phyloP scores from a whole-genome alignment of 2,888 invertebrate genomes.

The Nesidiocoris tenuis region DNA sequence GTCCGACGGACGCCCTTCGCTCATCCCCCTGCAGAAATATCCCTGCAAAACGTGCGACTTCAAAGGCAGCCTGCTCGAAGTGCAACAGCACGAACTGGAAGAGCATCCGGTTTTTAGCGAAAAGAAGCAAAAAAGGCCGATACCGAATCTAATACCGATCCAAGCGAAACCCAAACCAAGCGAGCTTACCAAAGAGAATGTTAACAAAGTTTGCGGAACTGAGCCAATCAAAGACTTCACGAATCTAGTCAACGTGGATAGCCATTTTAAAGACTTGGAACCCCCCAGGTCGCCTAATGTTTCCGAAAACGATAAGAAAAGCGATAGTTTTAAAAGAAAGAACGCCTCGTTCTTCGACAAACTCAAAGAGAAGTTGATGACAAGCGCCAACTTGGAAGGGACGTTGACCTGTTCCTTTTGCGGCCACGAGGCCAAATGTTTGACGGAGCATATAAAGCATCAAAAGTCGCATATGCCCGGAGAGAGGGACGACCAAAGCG shows the following conservation, averaged over 20 bases:
- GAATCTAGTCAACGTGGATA: slow-evolving; percentile 53
- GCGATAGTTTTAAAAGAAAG: slow-evolving; percentile 61
- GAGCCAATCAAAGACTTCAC: slow-evolving; percentile 62
- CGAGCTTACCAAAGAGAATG: slow-evolving; percentile 38
- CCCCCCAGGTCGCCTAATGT: slow-evolving; percentile 49
- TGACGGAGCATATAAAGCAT: slow-evolving; percentile 78
- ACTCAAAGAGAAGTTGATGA: slow-evolving; percentile 71
- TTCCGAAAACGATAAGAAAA: slow-evolving; percentile 47
- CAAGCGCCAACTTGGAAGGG: slow-evolving; percentile 62
- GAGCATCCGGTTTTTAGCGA: slow-evolving; percentile 53
- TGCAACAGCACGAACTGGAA: slow-evolving; percentile 59
- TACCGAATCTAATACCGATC: slow-evolving; percentile 75
- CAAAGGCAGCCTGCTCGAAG: slow-evolving; percentile 61
- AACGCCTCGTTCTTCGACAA: slow-evolving; percentile 80
- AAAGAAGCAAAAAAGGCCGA: slow-evolving; percentile 60
- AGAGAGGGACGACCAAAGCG: slow-evolving; percentile 42
- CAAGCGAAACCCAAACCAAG: slow-evolving; percentile 44
- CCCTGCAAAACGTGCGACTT: slow-evolving; percentile 60
- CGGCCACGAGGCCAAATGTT: slow-evolving; percentile 74
- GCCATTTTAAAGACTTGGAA: slow-evolving; percentile 14
- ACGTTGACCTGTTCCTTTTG: slow-evolving; percentile 69
- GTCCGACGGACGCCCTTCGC: slow-evolving; percentile 4
- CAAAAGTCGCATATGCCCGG: slow-evolving; percentile 59
- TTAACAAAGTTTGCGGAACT: slow-evolving; percentile 50
- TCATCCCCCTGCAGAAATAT: slow-evolving; percentile 42